Conservation (phyloP, 2,888 invertebrate genomes). For the Sphinx pinastri region DNA sequence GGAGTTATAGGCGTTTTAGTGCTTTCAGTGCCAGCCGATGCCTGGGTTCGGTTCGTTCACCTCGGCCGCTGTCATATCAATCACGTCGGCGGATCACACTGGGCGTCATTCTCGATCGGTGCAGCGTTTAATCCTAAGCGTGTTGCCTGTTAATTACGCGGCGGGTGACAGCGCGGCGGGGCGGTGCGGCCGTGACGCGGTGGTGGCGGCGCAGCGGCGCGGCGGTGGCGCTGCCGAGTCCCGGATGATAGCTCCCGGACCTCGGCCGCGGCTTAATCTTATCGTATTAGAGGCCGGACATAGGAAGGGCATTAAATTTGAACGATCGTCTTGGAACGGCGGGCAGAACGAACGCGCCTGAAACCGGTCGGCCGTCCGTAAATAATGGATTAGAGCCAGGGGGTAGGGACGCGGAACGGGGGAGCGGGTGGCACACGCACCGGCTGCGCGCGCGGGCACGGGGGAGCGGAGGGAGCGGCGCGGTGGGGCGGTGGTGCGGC, state of each 20-base stretch:
- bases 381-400: conserved; percentile 82
- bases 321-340: conserved; percentile 76
- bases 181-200: conserved; percentile 29
- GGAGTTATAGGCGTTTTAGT: conserved; percentile 62
- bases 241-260: conserved; percentile 30
- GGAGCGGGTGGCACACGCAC: conserved; percentile 72
- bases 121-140: conserved; percentile 30
- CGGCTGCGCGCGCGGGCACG: conserved; percentile 70
- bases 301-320: conserved; percentile 83
- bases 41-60: conserved; percentile 63
- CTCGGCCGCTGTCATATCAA: conserved; percentile 54
- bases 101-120: conserved; percentile 36
- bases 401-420: conserved; percentile 64
- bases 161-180: not conserved
- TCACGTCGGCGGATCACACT: conserved; percentile 47
- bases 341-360: conserved; percentile 78
- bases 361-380: conserved; percentile 82
- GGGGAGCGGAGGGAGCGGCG: conserved; percentile 45
- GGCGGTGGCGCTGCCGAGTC: conserved; percentile 33
- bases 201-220: conserved; percentile 29
- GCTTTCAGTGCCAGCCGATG: conserved; percentile 60
- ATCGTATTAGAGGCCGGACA: conserved; percentile 81
- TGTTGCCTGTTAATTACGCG: conserved; percentile 37
- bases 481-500: conserved; percentile 40
- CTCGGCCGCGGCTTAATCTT: conserved; percentile 67